Percentiles rank a stretch among this genome's conserved stretches.
Evolutionary conservation across 1,140 invertebrate genomes (phyloP).

Genomic region (Homalodisca vitripennis): DNA sequence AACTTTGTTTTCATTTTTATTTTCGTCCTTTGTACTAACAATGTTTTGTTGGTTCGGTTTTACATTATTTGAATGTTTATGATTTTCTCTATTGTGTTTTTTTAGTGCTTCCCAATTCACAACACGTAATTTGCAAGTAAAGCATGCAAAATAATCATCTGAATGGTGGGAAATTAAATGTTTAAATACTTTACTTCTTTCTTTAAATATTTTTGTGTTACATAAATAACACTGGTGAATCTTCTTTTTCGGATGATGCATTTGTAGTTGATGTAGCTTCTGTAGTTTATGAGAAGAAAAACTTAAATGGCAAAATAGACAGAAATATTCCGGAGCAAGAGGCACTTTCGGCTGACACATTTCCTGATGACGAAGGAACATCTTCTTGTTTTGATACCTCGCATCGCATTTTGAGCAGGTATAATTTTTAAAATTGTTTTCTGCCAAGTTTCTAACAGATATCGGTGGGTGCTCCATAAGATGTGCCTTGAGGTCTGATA

Average conservation of each 20-base stretch:
- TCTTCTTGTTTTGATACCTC: constrained; percentile 30
- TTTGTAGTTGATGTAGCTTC: constrained; percentile 39
- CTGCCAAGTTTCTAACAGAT: constrained; percentile 34
- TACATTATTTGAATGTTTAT: constrained; percentile 29
- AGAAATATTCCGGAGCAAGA: constrained; percentile 28
- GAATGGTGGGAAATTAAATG: constrained; percentile 38
- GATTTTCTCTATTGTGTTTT: constrained; percentile 32
- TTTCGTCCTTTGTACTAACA: neutral
- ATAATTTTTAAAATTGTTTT: constrained; percentile 31
- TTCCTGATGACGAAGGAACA: constrained; percentile 28
- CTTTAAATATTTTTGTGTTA: constrained; percentile 35
- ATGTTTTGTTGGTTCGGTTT: constrained; percentile 12
- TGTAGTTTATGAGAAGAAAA: constrained; percentile 36
- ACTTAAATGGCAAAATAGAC: constrained; percentile 42
- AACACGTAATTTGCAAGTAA: constrained; percentile 41
- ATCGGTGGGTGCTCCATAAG: constrained; percentile 41
- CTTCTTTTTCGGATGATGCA: constrained; percentile 40
- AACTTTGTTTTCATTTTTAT: neutral
- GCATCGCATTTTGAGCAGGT: constrained; percentile 24
- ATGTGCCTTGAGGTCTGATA: constrained; percentile 46
- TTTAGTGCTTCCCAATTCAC: constrained; percentile 33
- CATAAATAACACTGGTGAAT: constrained; percentile 41
- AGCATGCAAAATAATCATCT: constrained; percentile 39
- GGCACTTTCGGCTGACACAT: constrained; percentile 29
- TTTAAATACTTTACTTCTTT: constrained; percentile 37